phyloP scores from a whole-genome alignment of 2,888 invertebrate species.

The Zaprionus obscuricornis region DNA sequence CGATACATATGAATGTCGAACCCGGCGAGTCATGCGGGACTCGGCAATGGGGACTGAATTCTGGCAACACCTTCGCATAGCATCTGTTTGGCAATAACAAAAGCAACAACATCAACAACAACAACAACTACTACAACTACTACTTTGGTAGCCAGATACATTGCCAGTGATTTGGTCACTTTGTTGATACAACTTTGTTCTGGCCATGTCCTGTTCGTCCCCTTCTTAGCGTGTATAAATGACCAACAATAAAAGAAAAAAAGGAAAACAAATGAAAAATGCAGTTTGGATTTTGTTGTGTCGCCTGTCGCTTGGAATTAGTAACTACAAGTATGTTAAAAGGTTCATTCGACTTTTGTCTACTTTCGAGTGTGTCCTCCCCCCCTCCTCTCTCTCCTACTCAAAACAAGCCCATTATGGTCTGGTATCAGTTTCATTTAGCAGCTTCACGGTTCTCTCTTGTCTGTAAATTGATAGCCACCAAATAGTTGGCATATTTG shows the following conservation, averaged over 20 bases:
- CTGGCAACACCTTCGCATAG: constrained; percentile 69
- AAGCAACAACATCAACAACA: constrained; percentile 16
- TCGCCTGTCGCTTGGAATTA: constrained; percentile 79
- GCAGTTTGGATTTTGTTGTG: constrained; percentile 61
- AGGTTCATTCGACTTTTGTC: constrained; percentile 78
- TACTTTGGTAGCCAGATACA: constrained; percentile 57
- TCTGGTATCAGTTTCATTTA: constrained; percentile 77
- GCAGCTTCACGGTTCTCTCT: constrained; percentile 75
- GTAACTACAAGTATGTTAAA: constrained; percentile 80
- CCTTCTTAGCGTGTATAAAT: constrained; percentile 27
- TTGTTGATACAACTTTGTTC: constrained; percentile 74
- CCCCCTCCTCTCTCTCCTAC: not conserved
- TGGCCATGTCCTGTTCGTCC: constrained; percentile 36
- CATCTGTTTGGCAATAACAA: constrained; percentile 43
- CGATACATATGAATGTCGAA: constrained; percentile 42
- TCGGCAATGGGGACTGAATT: constrained; percentile 32
- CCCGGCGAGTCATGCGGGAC: constrained; percentile 47
- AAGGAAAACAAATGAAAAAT: constrained; percentile 67
- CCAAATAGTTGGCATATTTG: constrained; percentile 69
- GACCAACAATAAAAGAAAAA: constrained; percentile 64
- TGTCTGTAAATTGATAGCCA: constrained; percentile 72
- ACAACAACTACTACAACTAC: constrained; percentile 40
- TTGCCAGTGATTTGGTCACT: constrained; percentile 68
- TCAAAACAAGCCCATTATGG: constrained; percentile 31
- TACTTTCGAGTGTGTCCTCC: constrained; percentile 46